Conservation (phyloP, 2,797 vertebrate species). For the Artibeus jamaicensis region DNA sequence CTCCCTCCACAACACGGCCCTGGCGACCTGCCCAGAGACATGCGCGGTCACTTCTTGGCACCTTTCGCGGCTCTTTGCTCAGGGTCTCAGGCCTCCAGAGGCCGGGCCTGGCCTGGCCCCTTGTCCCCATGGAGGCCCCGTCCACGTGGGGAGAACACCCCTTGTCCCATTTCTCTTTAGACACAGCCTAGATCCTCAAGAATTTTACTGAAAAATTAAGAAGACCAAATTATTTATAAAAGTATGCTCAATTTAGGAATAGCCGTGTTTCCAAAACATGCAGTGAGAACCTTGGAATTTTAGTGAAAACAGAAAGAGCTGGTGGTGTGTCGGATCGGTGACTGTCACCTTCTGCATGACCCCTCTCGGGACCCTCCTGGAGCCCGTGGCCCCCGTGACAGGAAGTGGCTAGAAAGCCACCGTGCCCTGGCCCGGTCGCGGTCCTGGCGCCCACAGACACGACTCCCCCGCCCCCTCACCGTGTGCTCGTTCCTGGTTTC, state of each 20-base stretch:
- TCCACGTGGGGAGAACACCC: no score
- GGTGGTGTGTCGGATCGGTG: not conserved
- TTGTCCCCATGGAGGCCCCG: not conserved
- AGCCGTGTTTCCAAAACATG: not conserved
- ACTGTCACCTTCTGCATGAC: not conserved
- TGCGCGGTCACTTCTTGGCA: not conserved
- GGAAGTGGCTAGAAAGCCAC: not conserved
- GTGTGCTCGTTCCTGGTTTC: no score
- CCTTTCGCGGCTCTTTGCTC: not conserved
- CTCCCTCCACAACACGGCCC: not conserved
- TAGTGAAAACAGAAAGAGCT: not conserved
- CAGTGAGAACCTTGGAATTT: not conserved
- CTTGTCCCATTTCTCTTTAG: not conserved
- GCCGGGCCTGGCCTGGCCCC: no score
- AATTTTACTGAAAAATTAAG: not conserved
- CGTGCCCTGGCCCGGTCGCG: no score
- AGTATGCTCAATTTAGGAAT: not conserved
- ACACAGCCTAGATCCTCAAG: not conserved
- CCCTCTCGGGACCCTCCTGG: not conserved
- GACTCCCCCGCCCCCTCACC: accelerated
- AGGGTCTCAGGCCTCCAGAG: not conserved
- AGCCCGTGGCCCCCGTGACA: not conserved
- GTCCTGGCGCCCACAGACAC: not conserved
- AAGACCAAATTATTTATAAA: not conserved
- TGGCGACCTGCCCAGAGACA: not conserved